A percentile compares a stretch with the other conserved stretches of the same genome.
Conservation (phyloP, 30 jellyfish, hydroid and myxozoan genomes). For the Morbakka virulenta region DNA sequence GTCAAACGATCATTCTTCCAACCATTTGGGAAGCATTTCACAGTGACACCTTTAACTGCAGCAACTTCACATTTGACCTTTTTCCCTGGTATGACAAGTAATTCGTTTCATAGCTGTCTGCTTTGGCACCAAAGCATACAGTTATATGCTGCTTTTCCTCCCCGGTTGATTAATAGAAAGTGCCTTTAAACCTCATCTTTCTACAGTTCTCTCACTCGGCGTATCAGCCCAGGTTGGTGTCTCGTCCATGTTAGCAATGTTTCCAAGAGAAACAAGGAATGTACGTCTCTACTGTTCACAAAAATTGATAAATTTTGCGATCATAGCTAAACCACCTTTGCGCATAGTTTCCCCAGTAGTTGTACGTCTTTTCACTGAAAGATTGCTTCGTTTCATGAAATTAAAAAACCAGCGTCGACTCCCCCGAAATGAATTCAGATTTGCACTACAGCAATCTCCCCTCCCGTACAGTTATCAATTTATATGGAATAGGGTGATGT, state of each 20-base stretch:
- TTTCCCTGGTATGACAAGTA: neutral
- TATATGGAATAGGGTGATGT: no score
- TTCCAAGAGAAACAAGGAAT: conserved; percentile 5
- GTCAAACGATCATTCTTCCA: conserved; percentile 30
- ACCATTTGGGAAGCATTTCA: conserved; percentile 25
- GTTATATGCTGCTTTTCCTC: conserved; percentile 17
- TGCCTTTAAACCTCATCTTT: neutral
- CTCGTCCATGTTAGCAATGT: no score
- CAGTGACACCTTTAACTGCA: conserved; percentile 18
- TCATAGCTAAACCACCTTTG: neutral
- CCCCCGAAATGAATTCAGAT: conserved; percentile 16
- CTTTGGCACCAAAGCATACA: conserved; percentile 1
- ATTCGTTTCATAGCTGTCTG: neutral
- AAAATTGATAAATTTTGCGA: conserved; percentile 12
- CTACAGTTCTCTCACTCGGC: no score
- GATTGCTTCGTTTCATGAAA: conserved; percentile 29
- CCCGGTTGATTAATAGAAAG: conserved; percentile 15
- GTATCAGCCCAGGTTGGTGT: no score
- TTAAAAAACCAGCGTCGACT: conserved; percentile 46
- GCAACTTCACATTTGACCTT: conserved; percentile 17
- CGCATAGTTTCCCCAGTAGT: conserved; percentile 45
- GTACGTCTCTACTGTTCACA: conserved; percentile 17
- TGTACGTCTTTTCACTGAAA: conserved; percentile 21
- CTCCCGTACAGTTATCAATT: conserved; percentile 41
- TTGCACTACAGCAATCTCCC: no score